Conservation (phyloP, 30 jellyfish, hydroid and myxozoan genomes). For the Cassiopea xamachana region DNA sequence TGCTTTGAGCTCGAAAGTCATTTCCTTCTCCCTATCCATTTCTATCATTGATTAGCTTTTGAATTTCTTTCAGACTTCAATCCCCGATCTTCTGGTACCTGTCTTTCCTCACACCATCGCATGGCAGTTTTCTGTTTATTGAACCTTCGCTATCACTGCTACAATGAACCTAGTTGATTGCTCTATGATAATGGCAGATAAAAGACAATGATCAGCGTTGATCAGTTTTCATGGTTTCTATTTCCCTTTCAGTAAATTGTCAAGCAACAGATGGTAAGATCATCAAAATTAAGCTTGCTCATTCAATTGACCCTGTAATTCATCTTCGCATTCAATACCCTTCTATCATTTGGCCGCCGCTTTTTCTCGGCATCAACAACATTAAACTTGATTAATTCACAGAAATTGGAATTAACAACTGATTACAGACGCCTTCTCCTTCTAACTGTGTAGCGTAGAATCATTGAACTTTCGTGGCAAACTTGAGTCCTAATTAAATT, state of each 20-base stretch:
- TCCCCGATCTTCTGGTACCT: neutral
- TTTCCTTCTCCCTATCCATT: neutral
- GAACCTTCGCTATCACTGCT: neutral
- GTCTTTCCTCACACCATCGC: neutral
- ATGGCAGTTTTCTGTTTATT: neutral
- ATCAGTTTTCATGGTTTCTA: neutral
- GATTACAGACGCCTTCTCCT: constrained; percentile 12
- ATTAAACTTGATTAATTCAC: constrained; percentile 14
- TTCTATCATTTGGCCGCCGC: constrained; percentile 45
- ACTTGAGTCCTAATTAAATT: constrained; percentile 6
- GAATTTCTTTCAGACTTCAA: neutral
- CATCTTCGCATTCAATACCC: constrained; percentile 1
- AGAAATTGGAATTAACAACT: constrained; percentile 14
- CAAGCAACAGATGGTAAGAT: constrained; percentile 55
- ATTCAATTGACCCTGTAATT: constrained; percentile 30
- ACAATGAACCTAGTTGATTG: constrained; percentile 26
- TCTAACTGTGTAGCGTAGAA: neutral
- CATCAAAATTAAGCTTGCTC: constrained; percentile 21
- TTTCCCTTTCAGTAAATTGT: constrained; percentile 21
- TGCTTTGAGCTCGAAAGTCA: no score
- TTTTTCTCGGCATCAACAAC: constrained; percentile 30
- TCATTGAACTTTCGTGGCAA: constrained; percentile 47
- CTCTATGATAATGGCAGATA: neutral
- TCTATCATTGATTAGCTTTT: neutral
- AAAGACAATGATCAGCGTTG: constrained; percentile 23